These are phyloP conservation scores for Syngnathus scovelli DNA, from an alignment of 2,113 vertebrate species.

Conservation along the genomic window DNA sequence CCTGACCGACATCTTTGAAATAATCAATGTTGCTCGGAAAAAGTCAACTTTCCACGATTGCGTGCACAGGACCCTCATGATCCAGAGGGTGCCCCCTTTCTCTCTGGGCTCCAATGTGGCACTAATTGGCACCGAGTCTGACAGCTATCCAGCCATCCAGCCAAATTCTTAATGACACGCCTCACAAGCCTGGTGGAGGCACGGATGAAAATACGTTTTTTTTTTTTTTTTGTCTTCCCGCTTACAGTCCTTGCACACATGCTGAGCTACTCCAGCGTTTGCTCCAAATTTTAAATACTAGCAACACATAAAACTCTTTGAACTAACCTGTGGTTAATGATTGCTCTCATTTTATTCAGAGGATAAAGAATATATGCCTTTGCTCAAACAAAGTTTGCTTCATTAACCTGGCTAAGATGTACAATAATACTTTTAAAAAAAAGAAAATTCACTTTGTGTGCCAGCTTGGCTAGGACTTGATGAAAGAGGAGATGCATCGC, in stretches of 20 bases:
- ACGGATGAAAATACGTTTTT: conserved; percentile 48
- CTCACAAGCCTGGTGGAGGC: conserved; percentile 47
- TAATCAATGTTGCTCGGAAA: background rate
- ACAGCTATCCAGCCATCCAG: conserved; percentile 62
- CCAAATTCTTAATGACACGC: conserved; percentile 65
- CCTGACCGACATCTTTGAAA: background rate
- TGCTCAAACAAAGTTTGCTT: too few species aligned
- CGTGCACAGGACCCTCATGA: background rate
- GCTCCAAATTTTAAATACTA: background rate
- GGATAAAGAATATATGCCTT: too few species aligned
- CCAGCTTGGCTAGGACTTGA: too few species aligned
- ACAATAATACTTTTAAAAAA: too few species aligned
- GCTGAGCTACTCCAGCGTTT: background rate
- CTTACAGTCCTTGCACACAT: conserved; percentile 34
- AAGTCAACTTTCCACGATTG: background rate
- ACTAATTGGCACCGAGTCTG: conserved; percentile 69
- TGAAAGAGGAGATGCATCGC: too few species aligned
- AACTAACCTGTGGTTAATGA: too few species aligned
- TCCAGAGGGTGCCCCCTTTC: conserved; percentile 36
- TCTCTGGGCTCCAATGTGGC: conserved; percentile 58
- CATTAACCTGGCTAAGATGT: too few species aligned
- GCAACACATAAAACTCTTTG: too few species aligned
- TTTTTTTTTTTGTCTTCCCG: conserved; percentile 26
- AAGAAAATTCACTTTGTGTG: too few species aligned
- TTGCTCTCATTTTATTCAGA: too few species aligned